Evolutionary conservation across 2,888 invertebrate genomes (phyloP), one percentile per base, ranked within the genome.

Genomic region (Sisyra terminalis): DNA sequence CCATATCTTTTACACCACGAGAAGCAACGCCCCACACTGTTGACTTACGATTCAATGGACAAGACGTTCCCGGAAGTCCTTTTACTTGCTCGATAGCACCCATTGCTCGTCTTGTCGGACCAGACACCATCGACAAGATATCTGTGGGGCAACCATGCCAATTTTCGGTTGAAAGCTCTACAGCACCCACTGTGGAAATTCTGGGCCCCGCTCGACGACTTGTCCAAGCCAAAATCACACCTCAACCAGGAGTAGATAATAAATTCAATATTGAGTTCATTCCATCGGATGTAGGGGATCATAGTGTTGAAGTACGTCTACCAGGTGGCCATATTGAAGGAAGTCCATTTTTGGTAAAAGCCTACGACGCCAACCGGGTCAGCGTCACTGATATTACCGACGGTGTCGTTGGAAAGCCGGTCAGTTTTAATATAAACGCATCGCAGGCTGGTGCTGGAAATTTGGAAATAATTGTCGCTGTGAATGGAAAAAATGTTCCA

Each of bases 401-500:
- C 5, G 90, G 90, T 1, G 75, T 85, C 29, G 88, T 94, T 15
- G 90, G 92, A 11, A 86, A 89, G 58, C 88, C 90, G 6, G 87
- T 93, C 3, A 90, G 88, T 46, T 96, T 96, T 57, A 88, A 87
- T 52, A 94, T 94, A 69, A 80, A 80, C 53, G 80, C 80, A 40
- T 79, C 78, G 0, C 79, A 80, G 56, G 80, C 80, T 14, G 72
- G 96, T 47, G 93, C 94, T 39, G 96, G 96, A 16, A 96, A 96
- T 63, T 69, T 96, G 56, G 96, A 97, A 66, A 96, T 97, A 43
- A 94, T 96, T 46, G 94, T 97, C 0, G 92, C 94, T 1, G 93
- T 94, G 2, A 89, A 85, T 54, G 92, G 92, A 10, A 79, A 92
- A 55, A 97, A 97, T 63, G 94, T 97, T 11, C 96, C 96, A 8